Evolutionary conservation across 1,140 invertebrate species (phyloP), one percentile per base, ranked within the genome.

Genomic region (Prorops nasuta): DNA sequence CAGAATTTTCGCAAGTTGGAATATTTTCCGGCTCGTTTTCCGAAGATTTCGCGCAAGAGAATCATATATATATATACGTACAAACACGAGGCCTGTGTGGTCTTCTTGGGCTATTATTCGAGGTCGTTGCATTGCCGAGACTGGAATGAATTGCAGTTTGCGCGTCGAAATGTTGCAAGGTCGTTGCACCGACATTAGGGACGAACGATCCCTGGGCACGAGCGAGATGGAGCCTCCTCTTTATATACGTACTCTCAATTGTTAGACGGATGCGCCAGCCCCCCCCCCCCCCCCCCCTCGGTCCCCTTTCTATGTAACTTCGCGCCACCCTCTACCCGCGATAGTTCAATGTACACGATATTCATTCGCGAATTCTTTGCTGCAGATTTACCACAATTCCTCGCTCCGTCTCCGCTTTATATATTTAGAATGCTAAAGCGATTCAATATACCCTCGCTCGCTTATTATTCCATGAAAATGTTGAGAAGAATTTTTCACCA

Each of bases 181-280:
- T 63, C 60, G 61, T 63, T 63, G 59, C 58, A 47, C 59, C 50
- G 60, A 39, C 59, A 58, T 63, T 63, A 63, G 60, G 47, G 58
- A 41, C 22, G 19, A 21, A 41, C 39, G 22, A 21, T 21, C 39
- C 22, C 22, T 20, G 39, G 22, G 15, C 18, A n/a, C 22, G 39
- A 15, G 19, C 36, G 36, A n/a, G 14, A 40, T 40, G 21, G 19
- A 20, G 38, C 18, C 20, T 19, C 20, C 20, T 19, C 36, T 16
- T 22, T 44, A 28, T 31, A 37, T 37, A 17, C 43, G 50, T 43
- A 45, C 46, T 54, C 57, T 38, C 50, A 35, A 49, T 59, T 45
- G 50, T 44, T 43, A 17, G 19, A 21, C 55, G 45, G 51, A 12
- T 24, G 39, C 43, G 39, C 34, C 19, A 21, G 28, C 39, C 18